Percentiles rank a stretch among this genome's conserved stretches.
These are phyloP conservation scores for Peromyscus aztecus DNA, from an alignment of 2,797 vertebrate species.

Conservation along the genomic window DNA sequence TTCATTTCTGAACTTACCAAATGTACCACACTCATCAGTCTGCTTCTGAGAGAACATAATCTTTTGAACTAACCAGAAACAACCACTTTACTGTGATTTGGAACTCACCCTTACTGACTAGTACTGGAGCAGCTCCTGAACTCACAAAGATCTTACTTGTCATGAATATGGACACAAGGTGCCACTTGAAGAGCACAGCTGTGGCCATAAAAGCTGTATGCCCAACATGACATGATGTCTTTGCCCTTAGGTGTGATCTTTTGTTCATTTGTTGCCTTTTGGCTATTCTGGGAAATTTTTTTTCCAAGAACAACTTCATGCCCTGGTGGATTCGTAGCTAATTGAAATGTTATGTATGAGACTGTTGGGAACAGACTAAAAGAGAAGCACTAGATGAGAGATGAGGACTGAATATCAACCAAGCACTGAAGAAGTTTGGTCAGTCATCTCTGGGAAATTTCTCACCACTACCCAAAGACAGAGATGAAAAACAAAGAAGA, in stretches of 20 bases:
- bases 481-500: conserved; percentile 24
- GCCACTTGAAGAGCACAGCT: not conserved
- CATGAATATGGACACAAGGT: no score
- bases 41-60: not conserved
- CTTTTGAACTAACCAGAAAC: conserved; percentile 4
- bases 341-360: not conserved
- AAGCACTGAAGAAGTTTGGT: not conserved
- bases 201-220: not conserved
- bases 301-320: not conserved
- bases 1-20: not conserved
- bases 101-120: not conserved
- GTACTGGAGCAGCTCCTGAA: not conserved
- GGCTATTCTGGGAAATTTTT: not conserved
- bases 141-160: not conserved
- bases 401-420: not conserved
- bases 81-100: not conserved
- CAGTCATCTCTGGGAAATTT: not conserved
- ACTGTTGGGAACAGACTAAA: not conserved
- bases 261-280: not conserved
- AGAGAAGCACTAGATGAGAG: not conserved
- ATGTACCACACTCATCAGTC: not conserved
- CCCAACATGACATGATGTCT: not conserved
- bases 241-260: not conserved
- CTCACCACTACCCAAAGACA: not conserved
- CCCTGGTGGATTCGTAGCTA: not conserved